Evolutionary conservation across 2,113 vertebrate genomes (phyloP).

Genomic region (Chionis minor): DNA sequence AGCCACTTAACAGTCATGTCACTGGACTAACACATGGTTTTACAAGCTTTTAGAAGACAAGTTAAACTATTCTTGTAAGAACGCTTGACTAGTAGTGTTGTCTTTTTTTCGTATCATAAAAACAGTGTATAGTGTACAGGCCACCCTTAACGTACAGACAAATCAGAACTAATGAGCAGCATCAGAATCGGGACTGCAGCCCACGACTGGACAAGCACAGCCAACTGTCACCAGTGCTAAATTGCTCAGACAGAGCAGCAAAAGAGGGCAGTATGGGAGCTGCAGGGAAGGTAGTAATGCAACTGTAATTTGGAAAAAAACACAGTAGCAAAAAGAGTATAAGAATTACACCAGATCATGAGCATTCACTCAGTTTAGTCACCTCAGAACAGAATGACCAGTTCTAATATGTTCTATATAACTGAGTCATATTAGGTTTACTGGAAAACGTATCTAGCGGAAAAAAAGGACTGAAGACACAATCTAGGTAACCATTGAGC

Average conservation of each 20-base stretch:
- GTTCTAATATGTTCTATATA: neutral
- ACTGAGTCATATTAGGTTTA: neutral
- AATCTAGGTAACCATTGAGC: neutral
- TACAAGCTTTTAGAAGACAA: neutral
- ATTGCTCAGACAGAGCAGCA: neutral
- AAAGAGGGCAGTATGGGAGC: neutral
- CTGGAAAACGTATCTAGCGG: neutral
- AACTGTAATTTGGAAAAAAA: neutral
- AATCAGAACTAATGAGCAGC: neutral
- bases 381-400: neutral
- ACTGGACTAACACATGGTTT: neutral
- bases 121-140: neutral
- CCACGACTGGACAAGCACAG: neutral
- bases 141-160: neutral
- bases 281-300: neutral
- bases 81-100: neutral
- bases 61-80: neutral
- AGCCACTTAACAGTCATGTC: neutral
- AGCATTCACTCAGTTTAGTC: neutral
- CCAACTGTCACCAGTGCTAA: neutral
- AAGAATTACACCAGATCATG: neutral
- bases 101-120: neutral
- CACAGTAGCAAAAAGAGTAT: neutral
- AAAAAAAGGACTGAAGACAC: neutral
- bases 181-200: neutral